These are phyloP conservation scores for Drosophila truncata DNA, from an alignment of 1,140 invertebrate genomes.

Conservation along the genomic window DNA sequence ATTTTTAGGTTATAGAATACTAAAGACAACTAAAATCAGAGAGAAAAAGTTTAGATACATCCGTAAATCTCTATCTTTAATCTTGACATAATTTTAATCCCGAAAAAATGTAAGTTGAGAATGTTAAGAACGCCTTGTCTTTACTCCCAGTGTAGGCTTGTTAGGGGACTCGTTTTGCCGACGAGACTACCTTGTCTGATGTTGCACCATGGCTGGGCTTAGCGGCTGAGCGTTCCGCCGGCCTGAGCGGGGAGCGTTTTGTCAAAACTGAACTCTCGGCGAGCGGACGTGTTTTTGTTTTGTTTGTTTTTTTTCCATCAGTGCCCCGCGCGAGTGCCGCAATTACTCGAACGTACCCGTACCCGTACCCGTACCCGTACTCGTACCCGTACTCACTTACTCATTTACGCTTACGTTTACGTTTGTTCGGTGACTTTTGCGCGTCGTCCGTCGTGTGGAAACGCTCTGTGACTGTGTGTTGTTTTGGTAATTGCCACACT, in stretches of 20 bases:
- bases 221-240: slow-evolving; percentile 14
- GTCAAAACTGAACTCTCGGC: slow-evolving; percentile 42
- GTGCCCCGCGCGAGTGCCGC: slow-evolving; percentile 14
- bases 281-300: slow-evolving; percentile 64
- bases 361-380: slow-evolving; percentile 4
- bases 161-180: not conserved
- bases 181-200: not conserved
- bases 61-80: no score
- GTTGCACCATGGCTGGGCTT: slow-evolving; percentile 1
- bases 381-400: slow-evolving; percentile 9
- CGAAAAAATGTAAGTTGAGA: not conserved
- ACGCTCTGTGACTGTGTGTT: slow-evolving; percentile 18
- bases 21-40: no score
- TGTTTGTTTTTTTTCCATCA: slow-evolving; percentile 24
- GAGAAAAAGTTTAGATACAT: no score
- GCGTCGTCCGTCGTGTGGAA: slow-evolving; percentile 18
- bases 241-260: slow-evolving; percentile 4
- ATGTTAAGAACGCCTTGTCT: not conserved
- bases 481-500: slow-evolving; percentile 23
- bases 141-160: not conserved
- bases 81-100: not conserved
- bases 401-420: slow-evolving; percentile 10
- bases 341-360: slow-evolving; percentile 29
- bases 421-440: slow-evolving; percentile 15
- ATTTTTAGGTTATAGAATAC: no score